Evolutionary conservation across 2,113 vertebrate species (phyloP).

Genomic region (Rostratula benghalensis): DNA sequence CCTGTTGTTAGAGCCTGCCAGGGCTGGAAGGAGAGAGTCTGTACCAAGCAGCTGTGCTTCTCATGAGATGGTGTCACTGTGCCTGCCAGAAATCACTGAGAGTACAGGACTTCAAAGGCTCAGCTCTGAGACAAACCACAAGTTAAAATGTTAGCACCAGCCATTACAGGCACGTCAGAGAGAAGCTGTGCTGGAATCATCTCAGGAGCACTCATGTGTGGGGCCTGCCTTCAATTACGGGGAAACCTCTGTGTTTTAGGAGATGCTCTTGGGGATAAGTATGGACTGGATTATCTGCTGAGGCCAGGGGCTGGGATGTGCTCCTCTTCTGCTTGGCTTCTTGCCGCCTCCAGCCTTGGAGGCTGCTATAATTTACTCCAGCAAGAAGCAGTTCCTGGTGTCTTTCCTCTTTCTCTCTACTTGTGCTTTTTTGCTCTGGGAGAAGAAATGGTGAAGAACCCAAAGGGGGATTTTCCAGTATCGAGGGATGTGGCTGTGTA

Average conservation of each 20-base stretch:
- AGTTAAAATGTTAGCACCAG: neutral
- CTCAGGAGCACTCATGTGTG: accelerated
- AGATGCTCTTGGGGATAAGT: neutral
- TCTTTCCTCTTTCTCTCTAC: neutral
- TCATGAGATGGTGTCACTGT: neutral
- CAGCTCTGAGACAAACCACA: neutral
- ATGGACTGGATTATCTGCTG: neutral
- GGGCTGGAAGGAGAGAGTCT: neutral
- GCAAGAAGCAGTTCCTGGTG: neutral
- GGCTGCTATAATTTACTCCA: neutral
- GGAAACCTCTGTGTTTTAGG: neutral
- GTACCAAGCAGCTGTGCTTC: neutral
- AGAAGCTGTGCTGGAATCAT: neutral
- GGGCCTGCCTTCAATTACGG: neutral
- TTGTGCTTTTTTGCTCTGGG: neutral
- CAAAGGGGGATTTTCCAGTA: neutral
- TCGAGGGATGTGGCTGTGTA: neutral
- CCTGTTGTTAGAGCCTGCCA: neutral
- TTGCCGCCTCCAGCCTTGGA: neutral
- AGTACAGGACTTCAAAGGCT: neutral
- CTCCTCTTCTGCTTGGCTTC: neutral
- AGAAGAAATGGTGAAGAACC: neutral
- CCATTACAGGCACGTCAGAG: neutral
- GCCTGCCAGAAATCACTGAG: neutral
- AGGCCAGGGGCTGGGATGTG: neutral